phyloP scores from a whole-genome alignment of 1,140 invertebrate species.

The Zaprionus davidi region DNA sequence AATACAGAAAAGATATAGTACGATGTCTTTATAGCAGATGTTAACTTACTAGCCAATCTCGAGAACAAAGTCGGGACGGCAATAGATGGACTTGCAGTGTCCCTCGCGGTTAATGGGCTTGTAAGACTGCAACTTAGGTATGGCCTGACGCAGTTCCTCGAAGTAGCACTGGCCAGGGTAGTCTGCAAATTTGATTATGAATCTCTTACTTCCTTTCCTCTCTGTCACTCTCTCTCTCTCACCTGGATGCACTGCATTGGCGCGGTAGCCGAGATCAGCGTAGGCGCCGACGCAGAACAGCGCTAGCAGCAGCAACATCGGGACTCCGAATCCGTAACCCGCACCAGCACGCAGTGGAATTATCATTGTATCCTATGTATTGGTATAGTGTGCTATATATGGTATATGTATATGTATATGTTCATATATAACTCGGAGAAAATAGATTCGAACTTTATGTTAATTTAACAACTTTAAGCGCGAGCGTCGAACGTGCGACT shows the following conservation, averaged over 20 bases:
- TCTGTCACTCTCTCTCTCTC: not conserved
- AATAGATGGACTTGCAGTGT: slow-evolving; percentile 73
- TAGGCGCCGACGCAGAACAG: slow-evolving; percentile 24
- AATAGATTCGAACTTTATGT: not conserved
- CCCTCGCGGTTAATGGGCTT: slow-evolving; percentile 78
- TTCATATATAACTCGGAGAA: not conserved
- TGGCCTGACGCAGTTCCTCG: slow-evolving; percentile 74
- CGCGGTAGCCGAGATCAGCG: slow-evolving; percentile 69
- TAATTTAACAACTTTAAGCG: slow-evolving; percentile 43
- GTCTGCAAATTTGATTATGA: slow-evolving; percentile 40
- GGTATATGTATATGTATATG: not conserved
- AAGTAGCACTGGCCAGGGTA: slow-evolving; percentile 79
- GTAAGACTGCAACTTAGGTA: slow-evolving; percentile 75
- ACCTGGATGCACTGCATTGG: slow-evolving; percentile 78
- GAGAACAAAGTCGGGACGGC: slow-evolving; percentile 71
- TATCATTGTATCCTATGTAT: not conserved
- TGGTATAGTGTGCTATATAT: not conserved
- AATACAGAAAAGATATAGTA: not conserved
- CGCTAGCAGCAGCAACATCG: slow-evolving; percentile 45
- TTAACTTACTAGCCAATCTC: slow-evolving; percentile 68
- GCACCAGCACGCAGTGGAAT: slow-evolving; percentile 19
- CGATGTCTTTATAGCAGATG: not conserved
- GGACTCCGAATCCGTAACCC: slow-evolving; percentile 7
- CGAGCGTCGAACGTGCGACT: slow-evolving; percentile 68
- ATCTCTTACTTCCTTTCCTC: not conserved